Evolutionary conservation across 2,797 vertebrate genomes (phyloP), one percentile per base, ranked within the genome.

Genomic region (Urophycis tenuis): DNA sequence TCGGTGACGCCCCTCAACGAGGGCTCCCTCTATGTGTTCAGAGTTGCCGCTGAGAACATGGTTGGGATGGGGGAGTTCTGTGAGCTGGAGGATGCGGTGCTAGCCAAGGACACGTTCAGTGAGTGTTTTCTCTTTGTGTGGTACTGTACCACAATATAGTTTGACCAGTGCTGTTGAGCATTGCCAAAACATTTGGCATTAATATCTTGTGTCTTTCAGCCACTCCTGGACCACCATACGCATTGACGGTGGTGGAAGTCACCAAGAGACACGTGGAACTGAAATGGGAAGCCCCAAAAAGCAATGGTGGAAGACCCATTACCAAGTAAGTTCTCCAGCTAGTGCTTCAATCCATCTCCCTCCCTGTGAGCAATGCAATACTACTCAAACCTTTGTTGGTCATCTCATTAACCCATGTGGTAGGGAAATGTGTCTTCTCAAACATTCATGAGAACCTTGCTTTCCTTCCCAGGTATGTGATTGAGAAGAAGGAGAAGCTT

Each of bases 71-170:
- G 96, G 73, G 98, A 99, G 77, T 99, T 96, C 83, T 95, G 94
- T 76, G 97, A 99, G 91, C 87, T 99, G 74, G 96, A 95, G 81
- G 98, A 99, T 22, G 97, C 97, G 0, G 95, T 99, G 81, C 94
- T 99, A 30, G 98, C 98, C 81, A 99, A 98, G 87, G 97, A 99
- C 84, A 98, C 97, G 2, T 99, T 98, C 88, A 99, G 98, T 99
- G 93, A 91, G 98, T 91, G 10, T 25, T 67, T 67, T 29, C 60
- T 70, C 69, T 31, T 3, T 70, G 12, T 71, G 30, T 11, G 10
- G 11, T 70, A 17, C 69, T 71, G 17, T 33, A 33, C 11, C 30
- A 64, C 25, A 64, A 64, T 25, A 25, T 25, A 71, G 69, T 71
- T 45, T 8, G 35, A 72, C 22, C 32, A 39, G 14, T 39, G 35